These are phyloP conservation scores for Propithecus perrieri DNA, from an alignment of 2,797 vertebrate genomes.

Conservation along the genomic window DNA sequence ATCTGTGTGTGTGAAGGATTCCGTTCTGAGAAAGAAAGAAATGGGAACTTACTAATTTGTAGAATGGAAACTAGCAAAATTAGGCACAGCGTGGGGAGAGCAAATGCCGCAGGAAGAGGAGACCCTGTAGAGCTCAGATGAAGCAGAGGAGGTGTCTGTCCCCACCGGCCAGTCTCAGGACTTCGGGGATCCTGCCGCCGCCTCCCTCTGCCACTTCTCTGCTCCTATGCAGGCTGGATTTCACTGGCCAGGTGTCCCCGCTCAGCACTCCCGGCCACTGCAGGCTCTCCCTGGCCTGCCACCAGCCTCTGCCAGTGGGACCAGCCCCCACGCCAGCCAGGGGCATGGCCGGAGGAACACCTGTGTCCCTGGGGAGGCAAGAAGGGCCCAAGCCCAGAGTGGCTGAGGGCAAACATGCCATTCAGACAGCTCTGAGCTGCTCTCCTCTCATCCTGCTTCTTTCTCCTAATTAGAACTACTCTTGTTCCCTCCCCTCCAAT, in stretches of 20 bases:
- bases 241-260: neutral
- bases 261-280: rapidly evolving
- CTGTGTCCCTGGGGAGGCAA: neutral
- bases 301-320: neutral
- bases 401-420: neutral
- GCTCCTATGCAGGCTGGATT: neutral
- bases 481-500: rapidly evolving
- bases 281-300: neutral
- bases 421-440: neutral
- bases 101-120: neutral
- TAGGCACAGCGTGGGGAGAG: neutral
- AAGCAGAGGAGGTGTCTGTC: no score
- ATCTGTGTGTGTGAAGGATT: neutral
- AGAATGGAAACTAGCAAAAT: conserved; percentile 22
- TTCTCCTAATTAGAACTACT: neutral
- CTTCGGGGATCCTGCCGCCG: neutral
- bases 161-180: neutral
- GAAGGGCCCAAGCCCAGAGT: neutral
- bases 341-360: neutral
- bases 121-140: neutral
- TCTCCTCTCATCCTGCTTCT: neutral
- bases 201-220: no score
- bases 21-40: neutral
- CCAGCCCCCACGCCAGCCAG: rapidly evolving
- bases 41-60: neutral